Conservation (phyloP, 2,113 vertebrate genomes). For the Poecile atricapillus region DNA sequence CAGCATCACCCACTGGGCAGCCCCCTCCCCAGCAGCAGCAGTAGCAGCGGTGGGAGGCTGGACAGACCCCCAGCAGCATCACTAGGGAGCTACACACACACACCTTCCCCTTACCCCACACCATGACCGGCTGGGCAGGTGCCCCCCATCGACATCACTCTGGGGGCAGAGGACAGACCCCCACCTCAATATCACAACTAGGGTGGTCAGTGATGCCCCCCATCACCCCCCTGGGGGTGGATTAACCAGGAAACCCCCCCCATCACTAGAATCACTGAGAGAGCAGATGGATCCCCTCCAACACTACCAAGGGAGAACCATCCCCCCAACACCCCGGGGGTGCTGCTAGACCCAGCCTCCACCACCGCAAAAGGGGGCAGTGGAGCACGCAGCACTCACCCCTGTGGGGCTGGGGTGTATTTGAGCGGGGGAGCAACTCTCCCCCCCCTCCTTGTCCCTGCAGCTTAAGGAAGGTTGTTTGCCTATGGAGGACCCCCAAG, state of each 20-base stretch:
- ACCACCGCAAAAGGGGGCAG: not conserved
- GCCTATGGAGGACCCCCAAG: not conserved
- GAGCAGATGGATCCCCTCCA: not conserved
- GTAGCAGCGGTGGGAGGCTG: not conserved
- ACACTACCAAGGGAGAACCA: not conserved
- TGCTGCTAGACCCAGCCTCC: not conserved
- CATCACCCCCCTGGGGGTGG: not conserved
- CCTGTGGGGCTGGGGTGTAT: not conserved
- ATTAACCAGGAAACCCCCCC: not conserved
- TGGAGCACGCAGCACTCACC: not conserved
- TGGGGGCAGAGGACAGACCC: not conserved
- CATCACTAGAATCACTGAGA: not conserved
- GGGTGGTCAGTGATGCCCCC: not conserved
- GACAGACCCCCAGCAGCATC: not conserved
- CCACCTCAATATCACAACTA: not conserved
- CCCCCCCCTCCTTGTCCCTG: not conserved
- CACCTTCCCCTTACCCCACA: not conserved
- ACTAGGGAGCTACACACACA: not conserved
- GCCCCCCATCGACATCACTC: not conserved
- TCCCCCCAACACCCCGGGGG: no score
- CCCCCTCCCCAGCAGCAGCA: not conserved
- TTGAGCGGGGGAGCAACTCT: not conserved
- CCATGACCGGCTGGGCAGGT: not conserved
- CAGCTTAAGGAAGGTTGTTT: not conserved
- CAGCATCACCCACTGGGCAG: not conserved